Evolutionary conservation across 1,140 invertebrate species (phyloP).

Genomic region (Pissodes strobi): DNA sequence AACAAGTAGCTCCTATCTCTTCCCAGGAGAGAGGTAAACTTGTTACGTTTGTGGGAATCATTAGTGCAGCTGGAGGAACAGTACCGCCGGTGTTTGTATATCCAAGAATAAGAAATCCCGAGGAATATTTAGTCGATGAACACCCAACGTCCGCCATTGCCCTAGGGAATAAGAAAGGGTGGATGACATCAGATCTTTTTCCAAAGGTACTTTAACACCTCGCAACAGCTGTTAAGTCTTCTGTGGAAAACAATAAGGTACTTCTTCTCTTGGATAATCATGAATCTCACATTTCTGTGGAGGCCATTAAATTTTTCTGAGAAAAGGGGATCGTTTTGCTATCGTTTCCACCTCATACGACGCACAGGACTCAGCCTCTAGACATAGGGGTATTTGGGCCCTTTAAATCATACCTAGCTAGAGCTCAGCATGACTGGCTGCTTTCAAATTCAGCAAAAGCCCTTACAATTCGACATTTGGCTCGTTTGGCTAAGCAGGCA

Average conservation of each 20-base stretch:
- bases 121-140: not conserved
- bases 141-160: not conserved
- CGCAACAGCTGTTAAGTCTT: slow-evolving; percentile 48
- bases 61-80: not conserved
- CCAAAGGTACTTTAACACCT: slow-evolving; percentile 56
- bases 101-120: not conserved
- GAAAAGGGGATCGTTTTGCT: slow-evolving; percentile 47
- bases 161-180: no score
- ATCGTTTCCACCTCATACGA: slow-evolving; percentile 51
- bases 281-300: slow-evolving; percentile 47
- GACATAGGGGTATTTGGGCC: no score
- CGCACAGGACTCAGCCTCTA: slow-evolving; percentile 52
- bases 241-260: slow-evolving; percentile 51
- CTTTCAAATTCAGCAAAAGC: not conserved
- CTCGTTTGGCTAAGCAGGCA: not conserved
- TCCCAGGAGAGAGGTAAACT: not conserved
- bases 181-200: slow-evolving; percentile 27
- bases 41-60: not conserved
- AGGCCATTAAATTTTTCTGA: slow-evolving; percentile 46
- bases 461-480: not conserved
- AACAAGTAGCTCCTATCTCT: not conserved
- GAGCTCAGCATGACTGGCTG: not conserved
- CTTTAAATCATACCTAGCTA: not conserved
- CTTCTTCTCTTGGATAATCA: slow-evolving; percentile 57
- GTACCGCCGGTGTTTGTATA: not conserved